These are phyloP conservation scores for Jacana jacana DNA, from an alignment of 2,113 vertebrate species.

Conservation along the genomic window DNA sequence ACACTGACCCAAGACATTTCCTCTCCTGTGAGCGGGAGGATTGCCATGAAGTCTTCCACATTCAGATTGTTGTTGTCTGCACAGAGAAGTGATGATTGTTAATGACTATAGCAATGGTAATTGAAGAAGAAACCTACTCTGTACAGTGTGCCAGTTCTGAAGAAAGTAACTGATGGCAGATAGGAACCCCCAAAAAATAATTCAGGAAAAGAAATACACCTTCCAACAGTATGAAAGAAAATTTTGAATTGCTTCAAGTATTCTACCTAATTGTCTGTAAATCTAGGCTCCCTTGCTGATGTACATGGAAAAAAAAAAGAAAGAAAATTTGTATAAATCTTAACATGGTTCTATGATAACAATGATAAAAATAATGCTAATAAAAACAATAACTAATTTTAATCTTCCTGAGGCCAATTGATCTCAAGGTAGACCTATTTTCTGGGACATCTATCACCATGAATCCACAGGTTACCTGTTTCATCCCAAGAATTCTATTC, in stretches of 20 bases:
- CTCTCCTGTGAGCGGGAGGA: neutral
- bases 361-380: conserved; percentile 34
- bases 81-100: neutral
- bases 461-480: conserved; percentile 17
- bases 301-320: neutral
- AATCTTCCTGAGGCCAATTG: conserved; percentile 21
- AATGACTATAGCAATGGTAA: neutral
- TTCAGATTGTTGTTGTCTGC: neutral
- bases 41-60: neutral
- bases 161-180: neutral
- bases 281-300: neutral
- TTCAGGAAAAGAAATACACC: neutral
- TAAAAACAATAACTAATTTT: conserved; percentile 56
- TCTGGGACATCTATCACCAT: neutral
- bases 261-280: conserved; percentile 52
- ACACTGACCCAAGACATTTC: neutral
- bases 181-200: neutral
- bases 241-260: neutral
- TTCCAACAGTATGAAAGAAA: neutral
- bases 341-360: neutral
- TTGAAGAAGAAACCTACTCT: neutral
- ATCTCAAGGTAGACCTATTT: conserved; percentile 7
- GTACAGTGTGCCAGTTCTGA: neutral
- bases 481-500: neutral
- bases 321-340: conserved; percentile 38